phyloP scores from a whole-genome alignment of 2,888 invertebrate genomes.

The Eilema sororculum region DNA sequence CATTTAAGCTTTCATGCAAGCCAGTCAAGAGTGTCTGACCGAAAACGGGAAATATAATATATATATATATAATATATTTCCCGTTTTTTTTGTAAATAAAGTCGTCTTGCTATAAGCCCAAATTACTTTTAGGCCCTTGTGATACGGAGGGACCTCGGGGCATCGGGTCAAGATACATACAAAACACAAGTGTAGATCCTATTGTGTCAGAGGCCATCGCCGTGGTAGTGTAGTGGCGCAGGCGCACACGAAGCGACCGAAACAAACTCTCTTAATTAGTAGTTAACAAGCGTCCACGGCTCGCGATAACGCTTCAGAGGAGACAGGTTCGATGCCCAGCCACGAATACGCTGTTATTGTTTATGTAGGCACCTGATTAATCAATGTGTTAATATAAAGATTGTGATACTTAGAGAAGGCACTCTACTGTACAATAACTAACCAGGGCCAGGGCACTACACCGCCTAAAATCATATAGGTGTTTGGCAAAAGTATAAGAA shows the following conservation, averaged over 20 bases:
- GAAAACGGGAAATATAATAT: no score
- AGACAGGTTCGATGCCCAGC: constrained; percentile 16
- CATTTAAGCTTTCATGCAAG: no score
- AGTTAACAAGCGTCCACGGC: constrained; percentile 9
- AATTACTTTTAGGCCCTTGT: no score
- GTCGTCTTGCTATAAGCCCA: no score
- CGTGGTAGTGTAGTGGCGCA: not conserved
- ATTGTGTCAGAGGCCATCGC: not conserved
- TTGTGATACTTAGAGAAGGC: not conserved
- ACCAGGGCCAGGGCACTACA: not conserved
- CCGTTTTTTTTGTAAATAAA: no score
- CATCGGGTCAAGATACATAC: no score
- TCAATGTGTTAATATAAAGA: not conserved
- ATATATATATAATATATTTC: no score
- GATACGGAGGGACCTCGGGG: no score
- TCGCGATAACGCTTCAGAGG: constrained; percentile 17
- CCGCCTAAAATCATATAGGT: not conserved
- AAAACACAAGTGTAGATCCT: not conserved
- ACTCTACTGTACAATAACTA: not conserved
- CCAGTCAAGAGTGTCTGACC: no score
- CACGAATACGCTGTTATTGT: not conserved
- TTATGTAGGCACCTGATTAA: not conserved
- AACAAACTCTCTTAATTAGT: constrained; percentile 13
- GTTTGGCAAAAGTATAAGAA: no score
- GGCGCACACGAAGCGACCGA: not conserved